Evolutionary conservation across 2,113 vertebrate genomes (phyloP), one percentile per base, ranked within the genome.

Genomic region (Genyomyrus donnyi): DNA sequence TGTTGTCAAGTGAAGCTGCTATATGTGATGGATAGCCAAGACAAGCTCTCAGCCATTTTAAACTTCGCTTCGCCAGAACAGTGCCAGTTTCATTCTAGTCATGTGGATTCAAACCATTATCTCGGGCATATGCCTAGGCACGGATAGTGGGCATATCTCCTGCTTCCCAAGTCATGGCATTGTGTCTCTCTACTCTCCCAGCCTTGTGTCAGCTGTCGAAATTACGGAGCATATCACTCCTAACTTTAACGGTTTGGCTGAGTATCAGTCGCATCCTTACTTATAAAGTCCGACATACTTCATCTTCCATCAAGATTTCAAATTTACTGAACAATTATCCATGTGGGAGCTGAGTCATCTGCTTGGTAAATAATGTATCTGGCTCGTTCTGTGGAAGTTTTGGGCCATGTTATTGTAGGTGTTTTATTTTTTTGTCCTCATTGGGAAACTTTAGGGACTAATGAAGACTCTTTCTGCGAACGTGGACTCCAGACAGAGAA

Each of bases 381-480:
- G 84, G 48, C 84, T 86, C 21, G 0, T 86, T 86, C 84, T 86
- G 2, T 50, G 48, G 48, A 86, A 50, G 10, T 49, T 27, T 86
- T 27, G 48, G 21, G 42, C 13, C 1, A 5, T n/a, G 84, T 86
- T 27, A 49, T 50, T 86, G 1, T 50, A n/a, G 24, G n/a, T 86
- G 84, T 49, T n/a, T 49, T 85, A 49, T 39, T 77, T 77, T 85
- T 85, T 11, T 27, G 45, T 27, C 45, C 24, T 85, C 84, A 85
- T 48, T 85, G 83, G 83, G 45, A 85, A 50, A 49, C 70, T 77
- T 27, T 86, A 86, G 35, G 74, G 6, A 86, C 21, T 86, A 48
- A 85, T 77, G 35, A 94, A 94, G 91, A 90, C 89, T 13, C 6
- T 89, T 92, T 93, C 93, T 94, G 94, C 93, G 88, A 91, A 84